Evolutionary conservation across 2,113 vertebrate genomes (phyloP), one percentile per base, ranked within the genome.

Genomic region (Pygoscelis adeliae): DNA sequence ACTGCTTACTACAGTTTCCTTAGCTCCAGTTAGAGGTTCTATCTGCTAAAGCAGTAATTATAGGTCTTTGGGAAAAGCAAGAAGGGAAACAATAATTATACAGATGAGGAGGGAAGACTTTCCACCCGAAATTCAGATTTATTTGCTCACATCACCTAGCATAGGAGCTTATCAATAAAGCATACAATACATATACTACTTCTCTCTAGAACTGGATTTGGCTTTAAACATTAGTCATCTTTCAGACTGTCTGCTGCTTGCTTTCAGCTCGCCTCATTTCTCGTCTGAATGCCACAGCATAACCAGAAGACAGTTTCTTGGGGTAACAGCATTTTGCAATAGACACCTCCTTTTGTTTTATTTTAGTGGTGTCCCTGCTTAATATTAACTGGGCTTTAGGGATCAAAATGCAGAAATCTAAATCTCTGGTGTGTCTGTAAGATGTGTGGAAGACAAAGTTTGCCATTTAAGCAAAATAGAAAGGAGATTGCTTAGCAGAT

Each of bases 11-110:
- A 76, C 61, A 95, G 95, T 90, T 97, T 78, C 71, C 85, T 96
- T 95, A 97, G 95, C 46, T 97, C 78, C 74, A 97, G 78, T 95
- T 95, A 96, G 83, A 91, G 81, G 62, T 95, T 97, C 97, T 98
- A 90, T 96, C 85, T 97, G 91, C 94, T 97, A 89, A 98, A 97
- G 87, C 76, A 95, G 94, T 96, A 98, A 98, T 97, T 98, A 96
- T 10, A 96, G 67, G 77, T 92, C 88, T 97, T 96, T 91, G 77
- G 81, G 95, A 97, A 96, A 95, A 94, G 86, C 82, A 94, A 73
- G 62, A 56, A 95, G 87, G 91, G 83, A 95, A 97, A 96, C 40
- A 96, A 46, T 91, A 96, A 95, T 97, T 96, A 94, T 25, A 95
- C 38, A 86, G 72, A 96, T 88, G 81, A 76, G 95, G 94, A 94